Evolutionary conservation across 2,113 vertebrate species (phyloP), one percentile per base, ranked within the genome.

Genomic region (Hippocampus zosterae): DNA sequence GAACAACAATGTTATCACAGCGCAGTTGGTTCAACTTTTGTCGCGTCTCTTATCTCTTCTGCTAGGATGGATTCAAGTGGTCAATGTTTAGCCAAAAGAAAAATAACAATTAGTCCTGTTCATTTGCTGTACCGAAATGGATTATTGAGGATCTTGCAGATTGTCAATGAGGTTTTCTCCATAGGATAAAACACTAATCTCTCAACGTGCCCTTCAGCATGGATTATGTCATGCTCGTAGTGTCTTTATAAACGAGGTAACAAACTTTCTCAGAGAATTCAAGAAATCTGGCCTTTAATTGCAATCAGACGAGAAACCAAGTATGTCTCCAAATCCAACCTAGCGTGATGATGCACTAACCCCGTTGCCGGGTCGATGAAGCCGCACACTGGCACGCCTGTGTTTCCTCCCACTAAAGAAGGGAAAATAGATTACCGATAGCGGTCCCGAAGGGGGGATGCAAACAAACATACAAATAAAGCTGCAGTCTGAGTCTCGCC

Each of bases 351-450:
- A 88, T 88, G 87, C 81, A 85, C 81, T 80, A 87, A 85, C 82
- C 77, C 84, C 67, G 76, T 84, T 89, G 86, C 82, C 89, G 87
- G 84, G 81, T 90, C 88, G 89, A 85, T 91, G 86, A 87, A 88
- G 87, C 83, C 88, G 85, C 82, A 87, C 84, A 84, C 80, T 79
- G 85, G 84, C 80, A 80, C 41, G 87, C 82, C 80, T 71, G 73
- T 84, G 82, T 85, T 89, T 90, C 85, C 81, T 88, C 85, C 85
- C 21, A 75, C 85, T 88, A 86, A 87, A 87, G 89, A 82, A 46
- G 78, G 72, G 77, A 91, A 83, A 88, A 91, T 91, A 84, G 91
- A 91, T 91, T 91, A 91, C 88, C 90, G 83, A 92, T 91, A 89
- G 83, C 88, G 84, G 83, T 65, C 42, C 42, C 42, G 8, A 27